These are phyloP conservation scores for Oryzias curvinotus DNA, from an alignment of 2,113 vertebrate species.

Conservation along the genomic window DNA sequence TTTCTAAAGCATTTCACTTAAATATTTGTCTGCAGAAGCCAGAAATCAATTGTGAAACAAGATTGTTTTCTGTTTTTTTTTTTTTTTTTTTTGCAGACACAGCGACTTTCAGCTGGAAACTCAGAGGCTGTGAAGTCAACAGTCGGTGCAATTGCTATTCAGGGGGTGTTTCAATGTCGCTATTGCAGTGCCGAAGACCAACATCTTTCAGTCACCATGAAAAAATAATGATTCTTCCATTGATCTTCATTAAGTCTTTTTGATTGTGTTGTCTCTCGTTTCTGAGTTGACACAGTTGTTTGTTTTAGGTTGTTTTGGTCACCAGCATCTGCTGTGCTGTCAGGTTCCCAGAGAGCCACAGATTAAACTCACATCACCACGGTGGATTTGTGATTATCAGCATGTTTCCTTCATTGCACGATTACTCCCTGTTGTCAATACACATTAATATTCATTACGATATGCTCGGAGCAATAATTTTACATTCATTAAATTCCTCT, in stretches of 20 bases:
- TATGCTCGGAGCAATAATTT: not conserved
- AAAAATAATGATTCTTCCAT: constrained; percentile 54
- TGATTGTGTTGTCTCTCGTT: constrained; percentile 19
- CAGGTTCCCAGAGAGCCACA: constrained; percentile 15
- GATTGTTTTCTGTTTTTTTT: constrained; percentile 7
- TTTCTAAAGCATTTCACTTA: constrained; percentile 59
- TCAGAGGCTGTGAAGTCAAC: constrained; percentile 33
- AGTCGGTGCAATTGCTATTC: constrained; percentile 53
- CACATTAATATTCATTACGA: constrained; percentile 6
- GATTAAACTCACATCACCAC: not conserved
- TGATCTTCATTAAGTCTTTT: constrained; percentile 50
- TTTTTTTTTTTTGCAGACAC: constrained; percentile 6
- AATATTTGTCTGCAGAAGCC: constrained; percentile 21
- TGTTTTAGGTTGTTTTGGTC: constrained; percentile 24
- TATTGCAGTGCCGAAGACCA: constrained; percentile 43
- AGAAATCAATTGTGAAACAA: constrained; percentile 33
- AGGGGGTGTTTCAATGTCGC: constrained; percentile 48
- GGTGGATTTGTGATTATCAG: not conserved
- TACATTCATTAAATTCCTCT: too few relatives aligned
- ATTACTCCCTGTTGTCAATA: not conserved
- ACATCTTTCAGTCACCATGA: constrained; percentile 57
- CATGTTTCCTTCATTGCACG: not conserved
- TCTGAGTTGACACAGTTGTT: constrained; percentile 31
- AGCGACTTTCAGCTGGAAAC: constrained; percentile 14
- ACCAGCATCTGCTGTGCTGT: constrained; percentile 4